Base-by-base conservation (phyloP, 2,888 invertebrate genomes). In the Ectemnius lituratus region DNA sequence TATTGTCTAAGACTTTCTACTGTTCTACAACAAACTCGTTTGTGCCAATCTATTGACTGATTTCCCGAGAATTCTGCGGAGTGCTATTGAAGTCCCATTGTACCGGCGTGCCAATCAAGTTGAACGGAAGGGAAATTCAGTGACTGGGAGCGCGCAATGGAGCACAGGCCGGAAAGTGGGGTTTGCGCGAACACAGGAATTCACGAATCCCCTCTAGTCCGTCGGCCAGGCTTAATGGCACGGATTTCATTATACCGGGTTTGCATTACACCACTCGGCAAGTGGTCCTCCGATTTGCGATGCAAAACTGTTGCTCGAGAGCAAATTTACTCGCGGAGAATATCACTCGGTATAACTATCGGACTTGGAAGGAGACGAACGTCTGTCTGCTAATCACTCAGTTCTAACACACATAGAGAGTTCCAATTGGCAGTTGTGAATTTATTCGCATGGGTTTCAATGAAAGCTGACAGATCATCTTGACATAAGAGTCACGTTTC, bases 191-290 rank as follows among this genome's bases (percentile, higher is more conserved):
- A 71, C 74, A 67, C 70, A 73, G 65, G 75, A 75, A 82, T 83
- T 79, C 76, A 82, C 75, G 37, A 37, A 8, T 37, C 37, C 37
- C 37, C 11, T 11, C 37, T 37, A 11, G 37, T 37, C 37, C 37
- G 37, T 6, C 81, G 76, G 75, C 73, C 70, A 76, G 77, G 84
- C 79, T 84, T 87, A 86, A 87, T 86, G 86, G 84, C 79, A 86
- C 79, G 84, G 80, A 87, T 86, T 86, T 85, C 85, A 86, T 86
- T 86, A 86, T 84, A 83, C 81, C 76, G 71, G 81, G 83, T 84
- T 84, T 85, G 80, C 83, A 78, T 76, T 75, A 75, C 75, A 70
- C 67, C 57, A 70, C 67, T 62, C 60, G 66, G 62, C 66, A 67
- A 67, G 75, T 72, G 74, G 59, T 52, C 70, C 65, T 47, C 61